Evolutionary conservation across 2,113 vertebrate species (phyloP).

Genomic region (Solea solea): DNA sequence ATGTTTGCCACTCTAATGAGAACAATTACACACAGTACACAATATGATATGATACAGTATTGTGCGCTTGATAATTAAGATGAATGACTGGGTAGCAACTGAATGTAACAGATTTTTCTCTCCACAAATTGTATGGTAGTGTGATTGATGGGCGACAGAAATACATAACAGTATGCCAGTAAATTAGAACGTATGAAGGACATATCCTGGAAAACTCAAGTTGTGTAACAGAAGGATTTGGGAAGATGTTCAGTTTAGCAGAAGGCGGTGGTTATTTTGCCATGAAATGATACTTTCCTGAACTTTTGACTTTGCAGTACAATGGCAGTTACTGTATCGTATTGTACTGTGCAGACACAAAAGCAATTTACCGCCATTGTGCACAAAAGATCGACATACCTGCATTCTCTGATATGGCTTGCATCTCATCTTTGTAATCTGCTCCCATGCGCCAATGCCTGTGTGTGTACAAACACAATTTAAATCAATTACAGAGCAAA

Average conservation of each 20-base stretch:
- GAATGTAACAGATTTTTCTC: slow-evolving; percentile 57
- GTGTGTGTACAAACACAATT: slow-evolving; percentile 20
- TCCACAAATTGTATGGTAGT: slow-evolving; percentile 60
- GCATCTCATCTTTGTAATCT: slow-evolving; percentile 88
- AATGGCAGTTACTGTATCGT: neutral
- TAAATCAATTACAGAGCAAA: neutral
- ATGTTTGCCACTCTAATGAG: slow-evolving; percentile 58
- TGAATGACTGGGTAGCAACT: slow-evolving; percentile 53
- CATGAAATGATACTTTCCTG: neutral
- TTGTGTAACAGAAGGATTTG: slow-evolving; percentile 23
- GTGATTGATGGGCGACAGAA: slow-evolving; percentile 66
- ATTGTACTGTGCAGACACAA: neutral
- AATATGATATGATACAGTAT: slow-evolving; percentile 56
- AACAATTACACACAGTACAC: slow-evolving; percentile 61
- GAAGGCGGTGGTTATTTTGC: neutral
- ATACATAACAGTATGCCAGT: slow-evolving; percentile 55
- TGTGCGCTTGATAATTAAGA: slow-evolving; percentile 66
- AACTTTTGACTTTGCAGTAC: slow-evolving; percentile 1
- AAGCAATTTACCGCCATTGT: neutral
- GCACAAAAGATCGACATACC: slow-evolving; percentile 75
- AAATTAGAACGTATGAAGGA: slow-evolving; percentile 51
- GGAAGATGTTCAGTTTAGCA: slow-evolving; percentile 12
- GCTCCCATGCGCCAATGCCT: slow-evolving; percentile 97
- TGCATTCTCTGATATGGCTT: slow-evolving; percentile 95
- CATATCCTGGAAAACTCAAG: slow-evolving; percentile 24